Evolutionary conservation across 1,140 invertebrate species (phyloP), one percentile per base, ranked within the genome.

Genomic region (Phymorhynchus buccinoides): DNA sequence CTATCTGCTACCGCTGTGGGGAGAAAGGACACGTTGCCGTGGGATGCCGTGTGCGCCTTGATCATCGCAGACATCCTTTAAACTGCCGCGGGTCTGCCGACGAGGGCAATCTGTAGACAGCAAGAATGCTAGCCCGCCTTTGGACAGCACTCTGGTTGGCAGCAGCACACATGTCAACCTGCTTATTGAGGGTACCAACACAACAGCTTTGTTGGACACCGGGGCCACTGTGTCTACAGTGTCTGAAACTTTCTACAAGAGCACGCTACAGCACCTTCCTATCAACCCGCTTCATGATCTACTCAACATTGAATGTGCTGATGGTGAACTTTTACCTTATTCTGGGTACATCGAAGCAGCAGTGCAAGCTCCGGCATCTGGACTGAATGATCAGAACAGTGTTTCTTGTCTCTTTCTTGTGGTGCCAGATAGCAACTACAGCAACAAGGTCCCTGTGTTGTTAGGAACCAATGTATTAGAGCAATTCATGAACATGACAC

Each of bases 181-280:
- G 18, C 18, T 30, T 18, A 30, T 75, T 14, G 39, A 35, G 39
- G 32, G 22, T 14, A 75, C 39, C 16, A 9, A 1, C 18, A 35
- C 14, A 75, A 75, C 32, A 22, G 73, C 73, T 37, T 41, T 75
- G 27, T 75, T 75, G 73, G 73, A 75, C 39, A 75, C 73, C 4
- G 73, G 73, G 22, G 32, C 73, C 27, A 37, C 73, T n/a, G 73
- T 75, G 14, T 75, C 73, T 37, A 75, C 16, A 1, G 39, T 12
- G 32, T 41, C 73, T 2, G 73, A 16, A 41, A 75, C 18, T 30
- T 75, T 75, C 73, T 30, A 75, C 30, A 75, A 75, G 9, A 30
- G 30, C 32, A 37, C 16, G 32, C 39, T 75, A 30, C 30, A 18
- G 3, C 73, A 75, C 30, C 27, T 16, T n/a, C 32, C 32, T 4